These are phyloP conservation scores for Taurulus bubalis DNA, from an alignment of 2,113 vertebrate genomes.

Conservation along the genomic window DNA sequence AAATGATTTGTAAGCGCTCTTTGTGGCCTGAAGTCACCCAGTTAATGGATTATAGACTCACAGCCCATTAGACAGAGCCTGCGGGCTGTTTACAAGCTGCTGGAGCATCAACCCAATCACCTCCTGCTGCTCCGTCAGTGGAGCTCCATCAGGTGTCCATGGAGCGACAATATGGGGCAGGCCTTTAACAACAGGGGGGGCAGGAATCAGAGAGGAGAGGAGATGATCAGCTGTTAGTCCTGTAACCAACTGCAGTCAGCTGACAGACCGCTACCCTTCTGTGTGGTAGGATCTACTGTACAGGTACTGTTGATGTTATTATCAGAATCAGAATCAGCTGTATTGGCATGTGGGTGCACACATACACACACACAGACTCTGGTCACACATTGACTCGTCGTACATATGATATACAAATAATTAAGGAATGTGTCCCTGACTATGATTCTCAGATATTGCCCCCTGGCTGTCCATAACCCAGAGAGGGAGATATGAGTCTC, in stretches of 20 bases:
- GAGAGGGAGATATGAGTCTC: background rate
- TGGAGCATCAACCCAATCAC: slow-evolving; percentile 3
- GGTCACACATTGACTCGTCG: too few species aligned
- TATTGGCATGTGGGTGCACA: too few species aligned
- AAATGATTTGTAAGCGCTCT: slow-evolving; percentile 5
- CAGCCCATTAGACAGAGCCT: slow-evolving; percentile 13
- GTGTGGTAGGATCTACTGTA: background rate
- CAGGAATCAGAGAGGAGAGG: background rate
- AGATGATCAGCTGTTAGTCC: background rate
- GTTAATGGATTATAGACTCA: slow-evolving; percentile 13
- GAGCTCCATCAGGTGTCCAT: background rate
- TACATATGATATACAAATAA: too few species aligned
- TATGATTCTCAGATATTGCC: background rate
- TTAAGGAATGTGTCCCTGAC: too few species aligned
- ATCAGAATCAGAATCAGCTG: too few species aligned
- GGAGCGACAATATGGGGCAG: background rate
- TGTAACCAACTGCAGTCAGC: background rate
- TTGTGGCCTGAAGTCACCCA: background rate
- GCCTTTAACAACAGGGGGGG: background rate
- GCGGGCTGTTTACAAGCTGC: background rate
- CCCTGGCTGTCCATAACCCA: background rate
- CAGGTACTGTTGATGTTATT: background rate
- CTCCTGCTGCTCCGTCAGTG: slow-evolving; percentile 11
- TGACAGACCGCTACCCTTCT: background rate
- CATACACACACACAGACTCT: too few species aligned